Conservation (phyloP, 2,888 invertebrate species). For the Melitaea athalia region DNA sequence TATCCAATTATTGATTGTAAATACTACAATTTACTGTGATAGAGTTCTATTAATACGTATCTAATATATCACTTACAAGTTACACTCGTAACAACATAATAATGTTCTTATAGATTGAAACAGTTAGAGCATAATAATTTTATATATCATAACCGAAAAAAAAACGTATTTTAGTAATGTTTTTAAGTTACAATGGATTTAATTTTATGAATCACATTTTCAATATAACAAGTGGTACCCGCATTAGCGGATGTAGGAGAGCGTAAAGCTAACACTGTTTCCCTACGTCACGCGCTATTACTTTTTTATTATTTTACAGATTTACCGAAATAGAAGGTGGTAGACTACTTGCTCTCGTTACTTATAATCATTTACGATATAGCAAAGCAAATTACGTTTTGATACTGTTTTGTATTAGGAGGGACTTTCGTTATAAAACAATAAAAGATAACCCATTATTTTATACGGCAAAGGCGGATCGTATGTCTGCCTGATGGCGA, state of each 20-base stretch:
- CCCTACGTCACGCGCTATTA: constrained; percentile 25
- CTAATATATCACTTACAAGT: no score
- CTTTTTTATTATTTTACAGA: constrained; percentile 16
- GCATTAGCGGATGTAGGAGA: constrained; percentile 24
- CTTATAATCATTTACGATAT: neutral
- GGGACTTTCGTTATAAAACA: no score
- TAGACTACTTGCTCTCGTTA: neutral
- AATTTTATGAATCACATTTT: neutral
- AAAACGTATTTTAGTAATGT: neutral
- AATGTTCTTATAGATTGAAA: no score
- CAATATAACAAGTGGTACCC: constrained; percentile 6
- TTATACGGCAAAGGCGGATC: no score
- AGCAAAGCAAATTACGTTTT: neutral
- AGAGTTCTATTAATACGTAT: no score
- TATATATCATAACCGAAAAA: neutral
- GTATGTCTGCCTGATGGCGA: no score
- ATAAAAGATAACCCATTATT: no score
- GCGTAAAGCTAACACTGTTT: constrained; percentile 27
- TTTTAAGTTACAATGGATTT: neutral
- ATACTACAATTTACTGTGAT: no score
- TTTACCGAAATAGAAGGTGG: constrained; percentile 5
- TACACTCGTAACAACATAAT: no score
- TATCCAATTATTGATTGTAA: neutral
- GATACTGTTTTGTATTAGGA: neutral
- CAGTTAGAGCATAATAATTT: neutral